phyloP scores from a whole-genome alignment of 2,888 invertebrate genomes.

The Mayetiola destructor region DNA sequence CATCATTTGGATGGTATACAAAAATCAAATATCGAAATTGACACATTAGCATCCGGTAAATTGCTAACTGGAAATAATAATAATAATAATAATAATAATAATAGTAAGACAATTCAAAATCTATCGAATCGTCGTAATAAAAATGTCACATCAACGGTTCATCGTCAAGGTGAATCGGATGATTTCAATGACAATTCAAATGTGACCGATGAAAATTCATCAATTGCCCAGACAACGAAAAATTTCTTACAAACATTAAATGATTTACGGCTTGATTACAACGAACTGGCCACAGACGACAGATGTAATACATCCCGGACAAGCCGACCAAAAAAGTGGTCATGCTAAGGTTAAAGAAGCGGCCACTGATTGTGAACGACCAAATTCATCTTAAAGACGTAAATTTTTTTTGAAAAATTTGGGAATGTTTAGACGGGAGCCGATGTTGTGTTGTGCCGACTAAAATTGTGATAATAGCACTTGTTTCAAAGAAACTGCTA shows the following conservation, averaged over 20 bases:
- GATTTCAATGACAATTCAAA: not conserved
- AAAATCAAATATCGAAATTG: no score
- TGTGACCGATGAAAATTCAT: not conserved
- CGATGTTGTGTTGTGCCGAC: not conserved
- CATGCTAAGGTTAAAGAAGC: no score
- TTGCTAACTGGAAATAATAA: no score
- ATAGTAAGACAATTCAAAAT: not conserved
- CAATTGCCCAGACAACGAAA: not conserved
- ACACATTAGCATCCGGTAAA: no score
- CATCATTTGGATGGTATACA: not conserved
- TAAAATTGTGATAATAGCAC: not conserved
- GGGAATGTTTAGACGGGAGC: not conserved
- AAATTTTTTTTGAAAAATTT: not conserved
- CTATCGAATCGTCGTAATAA: not conserved
- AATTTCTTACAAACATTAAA: not conserved
- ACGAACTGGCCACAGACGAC: not conserved
- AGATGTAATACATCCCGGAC: no score
- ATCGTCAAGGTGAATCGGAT: not conserved
- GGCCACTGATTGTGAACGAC: no score
- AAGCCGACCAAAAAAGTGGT: not conserved
- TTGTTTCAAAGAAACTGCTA: not conserved
- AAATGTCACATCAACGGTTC: not conserved
- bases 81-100: not conserved
- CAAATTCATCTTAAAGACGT: conserved; percentile 15
- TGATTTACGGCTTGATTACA: not conserved